Conservation (phyloP, 2,113 vertebrate genomes). For the Camelus dromedarius region DNA sequence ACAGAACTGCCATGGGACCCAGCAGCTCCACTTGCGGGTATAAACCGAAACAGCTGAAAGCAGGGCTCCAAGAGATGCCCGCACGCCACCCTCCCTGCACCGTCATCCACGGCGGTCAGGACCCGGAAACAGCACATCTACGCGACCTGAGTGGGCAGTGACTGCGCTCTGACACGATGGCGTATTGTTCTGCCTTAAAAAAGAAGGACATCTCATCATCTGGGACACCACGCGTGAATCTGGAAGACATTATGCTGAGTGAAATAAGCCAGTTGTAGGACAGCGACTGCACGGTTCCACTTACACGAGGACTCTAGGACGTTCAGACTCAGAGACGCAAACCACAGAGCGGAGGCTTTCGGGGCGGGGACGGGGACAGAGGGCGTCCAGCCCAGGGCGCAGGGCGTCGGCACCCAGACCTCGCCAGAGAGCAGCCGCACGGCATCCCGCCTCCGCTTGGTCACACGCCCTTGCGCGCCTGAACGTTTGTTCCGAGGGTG, state of each 20-base stretch:
- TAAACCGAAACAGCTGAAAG: background rate
- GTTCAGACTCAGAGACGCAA: background rate
- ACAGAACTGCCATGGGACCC: rapidly evolving
- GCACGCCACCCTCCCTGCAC: rapidly evolving
- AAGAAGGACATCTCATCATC: rapidly evolving
- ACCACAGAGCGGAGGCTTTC: rapidly evolving
- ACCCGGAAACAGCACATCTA: rapidly evolving
- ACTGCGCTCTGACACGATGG: background rate
- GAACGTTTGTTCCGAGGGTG: background rate
- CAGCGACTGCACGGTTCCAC: rapidly evolving
- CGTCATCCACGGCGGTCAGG: background rate
- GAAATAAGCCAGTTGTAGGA: background rate
- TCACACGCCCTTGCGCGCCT: rapidly evolving
- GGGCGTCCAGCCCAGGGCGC: background rate
- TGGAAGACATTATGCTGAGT: rapidly evolving
- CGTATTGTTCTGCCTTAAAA: background rate
- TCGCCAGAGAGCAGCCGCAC: background rate
- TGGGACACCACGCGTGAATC: rapidly evolving
- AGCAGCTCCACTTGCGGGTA: background rate
- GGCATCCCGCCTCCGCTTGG: rapidly evolving
- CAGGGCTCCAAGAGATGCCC: rapidly evolving
- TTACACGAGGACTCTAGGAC: rapidly evolving
- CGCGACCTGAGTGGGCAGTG: too few relatives aligned
- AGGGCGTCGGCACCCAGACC: too few relatives aligned
- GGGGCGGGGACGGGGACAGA: rapidly evolving